Evolutionary conservation across 53 echinoderm and acorn worm species (phyloP).

Genomic region (Glandiceps talaboti): DNA sequence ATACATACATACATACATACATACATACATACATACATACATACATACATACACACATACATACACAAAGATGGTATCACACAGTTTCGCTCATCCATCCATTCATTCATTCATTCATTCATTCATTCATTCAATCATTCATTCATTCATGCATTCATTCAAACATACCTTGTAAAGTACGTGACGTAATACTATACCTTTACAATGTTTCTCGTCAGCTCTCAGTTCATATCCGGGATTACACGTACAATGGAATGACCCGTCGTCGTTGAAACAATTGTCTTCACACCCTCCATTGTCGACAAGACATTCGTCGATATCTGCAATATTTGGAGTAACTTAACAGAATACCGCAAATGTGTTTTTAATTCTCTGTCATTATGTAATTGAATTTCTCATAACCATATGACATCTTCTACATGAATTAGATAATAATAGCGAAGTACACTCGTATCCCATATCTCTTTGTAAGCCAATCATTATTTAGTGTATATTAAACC

Average conservation of each 20-base stretch:
- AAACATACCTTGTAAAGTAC: background rate
- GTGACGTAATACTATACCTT: background rate
- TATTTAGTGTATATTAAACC: no score
- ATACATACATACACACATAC: background rate
- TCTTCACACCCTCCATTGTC: background rate
- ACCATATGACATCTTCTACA: no score
- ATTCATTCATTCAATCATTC: background rate
- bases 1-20: background rate
- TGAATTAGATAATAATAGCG: no score
- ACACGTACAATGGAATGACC: background rate
- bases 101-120: background rate
- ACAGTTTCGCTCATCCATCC: no score
- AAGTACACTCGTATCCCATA: no score
- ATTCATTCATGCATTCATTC: background rate
- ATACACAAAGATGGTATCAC: no score
- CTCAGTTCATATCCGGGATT: background rate
- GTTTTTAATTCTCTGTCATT: no score
- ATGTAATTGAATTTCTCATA: no score
- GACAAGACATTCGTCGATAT: background rate
- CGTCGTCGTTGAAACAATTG: background rate
- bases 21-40: background rate
- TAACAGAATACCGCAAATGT: no score
- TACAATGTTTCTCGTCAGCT: background rate
- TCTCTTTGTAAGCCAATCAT: no score
- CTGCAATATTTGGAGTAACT: no score